Evolutionary conservation across 2,888 invertebrate species (phyloP).

Genomic region (Patella ulyssiponensis): DNA sequence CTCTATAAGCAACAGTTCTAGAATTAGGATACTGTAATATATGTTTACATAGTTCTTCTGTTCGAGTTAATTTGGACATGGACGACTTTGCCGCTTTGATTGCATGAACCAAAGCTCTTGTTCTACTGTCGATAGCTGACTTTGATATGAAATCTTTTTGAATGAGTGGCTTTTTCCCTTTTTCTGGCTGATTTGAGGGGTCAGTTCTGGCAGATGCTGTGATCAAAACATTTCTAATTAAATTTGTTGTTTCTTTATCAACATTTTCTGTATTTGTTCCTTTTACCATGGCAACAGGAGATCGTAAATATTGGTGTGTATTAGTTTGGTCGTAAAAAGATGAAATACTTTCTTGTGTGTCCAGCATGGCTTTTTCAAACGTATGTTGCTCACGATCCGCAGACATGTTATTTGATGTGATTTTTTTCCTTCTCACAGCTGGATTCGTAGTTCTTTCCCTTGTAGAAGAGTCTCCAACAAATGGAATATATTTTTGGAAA

Average conservation of each 20-base stretch:
- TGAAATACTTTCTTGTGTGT: slow-evolving; percentile 43
- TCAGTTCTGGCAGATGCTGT: slow-evolving; percentile 10
- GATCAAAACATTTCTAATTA: slow-evolving; percentile 19
- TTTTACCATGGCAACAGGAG: neutral
- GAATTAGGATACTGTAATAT: slow-evolving; percentile 83
- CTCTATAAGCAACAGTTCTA: slow-evolving; percentile 81
- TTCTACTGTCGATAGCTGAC: slow-evolving; percentile 48
- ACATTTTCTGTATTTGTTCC: neutral
- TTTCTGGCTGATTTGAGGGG: slow-evolving; percentile 15
- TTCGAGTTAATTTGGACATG: slow-evolving; percentile 77
- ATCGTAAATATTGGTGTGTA: slow-evolving; percentile 8
- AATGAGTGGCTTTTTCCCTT: slow-evolving; percentile 42
- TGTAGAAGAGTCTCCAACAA: neutral
- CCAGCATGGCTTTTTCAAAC: slow-evolving; percentile 37
- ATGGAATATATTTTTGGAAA: slow-evolving; percentile 25
- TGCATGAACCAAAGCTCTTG: slow-evolving; percentile 51
- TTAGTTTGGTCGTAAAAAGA: slow-evolving; percentile 35
- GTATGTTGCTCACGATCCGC: slow-evolving; percentile 23
- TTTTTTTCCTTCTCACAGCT: neutral
- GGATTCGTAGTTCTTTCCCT: neutral
- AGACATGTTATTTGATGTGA: neutral
- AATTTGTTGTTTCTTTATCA: slow-evolving; percentile 21
- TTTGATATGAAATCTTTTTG: slow-evolving; percentile 51
- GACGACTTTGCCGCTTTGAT: slow-evolving; percentile 49
- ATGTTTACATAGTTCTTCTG: slow-evolving; percentile 82